Evolutionary conservation across 2,888 invertebrate genomes (phyloP).

Genomic region (Leptarthrus brevirostris): DNA sequence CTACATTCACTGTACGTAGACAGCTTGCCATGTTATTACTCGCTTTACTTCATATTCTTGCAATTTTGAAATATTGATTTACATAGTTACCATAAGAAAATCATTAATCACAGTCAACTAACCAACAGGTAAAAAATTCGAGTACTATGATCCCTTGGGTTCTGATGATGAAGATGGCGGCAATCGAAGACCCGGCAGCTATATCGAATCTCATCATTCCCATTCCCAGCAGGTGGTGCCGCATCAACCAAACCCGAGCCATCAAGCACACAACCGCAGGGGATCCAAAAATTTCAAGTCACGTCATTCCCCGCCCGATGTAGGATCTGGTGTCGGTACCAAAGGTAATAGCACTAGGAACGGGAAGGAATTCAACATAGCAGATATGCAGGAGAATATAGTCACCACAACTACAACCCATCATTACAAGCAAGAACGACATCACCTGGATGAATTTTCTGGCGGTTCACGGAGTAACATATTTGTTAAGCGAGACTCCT

Average conservation of each 20-base stretch:
- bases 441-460: constrained; percentile 50
- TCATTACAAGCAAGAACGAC: constrained; percentile 30
- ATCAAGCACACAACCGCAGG: constrained; percentile 32
- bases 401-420: constrained; percentile 56
- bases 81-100: neutral
- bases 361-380: constrained; percentile 56
- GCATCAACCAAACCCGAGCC: neutral
- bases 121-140: constrained; percentile 61
- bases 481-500: constrained; percentile 63
- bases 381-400: constrained; percentile 59
- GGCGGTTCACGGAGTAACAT: constrained; percentile 46
- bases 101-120: constrained; percentile 4
- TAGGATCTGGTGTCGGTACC: neutral
- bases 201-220: constrained; percentile 1
- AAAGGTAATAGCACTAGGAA: constrained; percentile 53
- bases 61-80: neutral
- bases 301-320: constrained; percentile 40
- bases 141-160: constrained; percentile 65
- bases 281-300: constrained; percentile 49
- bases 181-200: neutral
- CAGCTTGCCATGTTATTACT: neutral
- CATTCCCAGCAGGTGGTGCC: constrained; percentile 2
- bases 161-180: constrained; percentile 59
- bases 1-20: neutral
- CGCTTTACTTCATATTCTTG: neutral